Conservation (phyloP, 1,140 invertebrate species). For the Microplitis demolitor region DNA sequence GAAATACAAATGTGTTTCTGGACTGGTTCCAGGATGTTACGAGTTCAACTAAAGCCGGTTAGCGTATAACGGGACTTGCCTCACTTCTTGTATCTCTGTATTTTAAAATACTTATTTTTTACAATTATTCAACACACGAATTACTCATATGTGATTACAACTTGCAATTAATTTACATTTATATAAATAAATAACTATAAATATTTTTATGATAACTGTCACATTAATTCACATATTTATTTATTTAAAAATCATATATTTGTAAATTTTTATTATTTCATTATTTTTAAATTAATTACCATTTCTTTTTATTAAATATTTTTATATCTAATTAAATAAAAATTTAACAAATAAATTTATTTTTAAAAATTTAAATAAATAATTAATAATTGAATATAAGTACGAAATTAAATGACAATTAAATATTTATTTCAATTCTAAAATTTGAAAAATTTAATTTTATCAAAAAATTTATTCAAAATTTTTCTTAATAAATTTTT, state of each 20-base stretch:
- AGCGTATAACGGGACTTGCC: conserved; percentile 7
- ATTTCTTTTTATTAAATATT: not conserved
- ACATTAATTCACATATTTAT: too few species aligned
- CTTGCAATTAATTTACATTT: not conserved
- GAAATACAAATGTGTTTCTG: not conserved
- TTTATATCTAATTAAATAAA: not conserved
- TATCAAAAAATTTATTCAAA: too few species aligned
- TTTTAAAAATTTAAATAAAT: not conserved
- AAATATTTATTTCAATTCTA: too few species aligned
- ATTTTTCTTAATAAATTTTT: too few species aligned
- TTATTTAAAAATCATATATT: too few species aligned
- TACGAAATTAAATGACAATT: too few species aligned
- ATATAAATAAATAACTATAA: not conserved
- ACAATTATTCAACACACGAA: not conserved
- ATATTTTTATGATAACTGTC: too few species aligned
- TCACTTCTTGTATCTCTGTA: not conserved
- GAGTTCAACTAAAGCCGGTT: conserved; percentile 14
- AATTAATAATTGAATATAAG: too few species aligned
- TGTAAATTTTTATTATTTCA: too few species aligned
- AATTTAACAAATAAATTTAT: too few species aligned
- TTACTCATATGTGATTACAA: not conserved
- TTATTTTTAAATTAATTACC: too few species aligned
- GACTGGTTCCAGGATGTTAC: conserved; percentile 16
- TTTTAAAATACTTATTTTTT: not conserved
- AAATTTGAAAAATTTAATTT: too few species aligned